Conservation (phyloP, 53 echinoderm and acorn worm genomes). For the Crossaster papposus region DNA sequence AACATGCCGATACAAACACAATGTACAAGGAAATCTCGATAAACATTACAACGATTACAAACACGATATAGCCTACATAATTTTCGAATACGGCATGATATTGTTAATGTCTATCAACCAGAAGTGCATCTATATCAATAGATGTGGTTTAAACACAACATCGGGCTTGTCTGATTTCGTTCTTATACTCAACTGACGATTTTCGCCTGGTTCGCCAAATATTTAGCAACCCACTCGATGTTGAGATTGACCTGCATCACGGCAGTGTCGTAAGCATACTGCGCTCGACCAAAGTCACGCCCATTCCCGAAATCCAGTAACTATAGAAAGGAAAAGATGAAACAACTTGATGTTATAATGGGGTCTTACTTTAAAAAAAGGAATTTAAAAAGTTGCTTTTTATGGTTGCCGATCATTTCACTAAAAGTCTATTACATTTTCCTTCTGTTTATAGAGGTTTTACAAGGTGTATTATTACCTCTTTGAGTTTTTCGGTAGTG, state of each 20-base stretch:
- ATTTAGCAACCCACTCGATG: neutral
- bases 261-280: constrained; percentile 13
- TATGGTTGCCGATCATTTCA: too few relatives aligned
- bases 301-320: constrained; percentile 2
- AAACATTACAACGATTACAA: too few relatives aligned
- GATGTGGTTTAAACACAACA: too few relatives aligned
- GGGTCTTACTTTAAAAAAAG: neutral
- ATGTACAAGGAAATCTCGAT: too few relatives aligned
- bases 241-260: neutral
- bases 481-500: constrained; percentile 76
- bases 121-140: too few relatives aligned
- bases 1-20: too few relatives aligned
- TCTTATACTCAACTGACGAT: neutral
- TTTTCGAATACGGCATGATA: too few relatives aligned
- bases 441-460: too few relatives aligned
- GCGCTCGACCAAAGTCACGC: constrained; percentile 24
- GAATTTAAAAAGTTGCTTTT: neutral
- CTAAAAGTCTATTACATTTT: too few relatives aligned
- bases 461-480: constrained; percentile 55
- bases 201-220: neutral
- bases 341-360: neutral
- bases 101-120: too few relatives aligned
- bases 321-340: neutral
- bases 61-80: too few relatives aligned
- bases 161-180: neutral